A percentile compares a stretch with the other conserved stretches of the same genome.
Conservation (phyloP, 2,888 invertebrate genomes). For the Camponotus fellah region DNA sequence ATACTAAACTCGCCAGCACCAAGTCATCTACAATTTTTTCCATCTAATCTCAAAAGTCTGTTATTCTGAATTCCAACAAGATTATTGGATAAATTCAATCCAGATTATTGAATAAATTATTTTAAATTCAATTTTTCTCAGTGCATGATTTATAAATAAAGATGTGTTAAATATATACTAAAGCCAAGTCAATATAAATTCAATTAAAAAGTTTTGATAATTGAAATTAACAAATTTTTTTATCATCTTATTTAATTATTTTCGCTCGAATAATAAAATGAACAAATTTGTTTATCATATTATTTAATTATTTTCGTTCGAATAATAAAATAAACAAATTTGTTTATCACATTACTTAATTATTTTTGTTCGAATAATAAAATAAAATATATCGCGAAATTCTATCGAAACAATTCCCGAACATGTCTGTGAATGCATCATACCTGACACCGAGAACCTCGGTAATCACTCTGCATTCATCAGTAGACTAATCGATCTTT, state of each 20-base stretch:
- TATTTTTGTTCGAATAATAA: not conserved
- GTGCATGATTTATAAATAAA: not conserved
- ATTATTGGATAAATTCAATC: no score
- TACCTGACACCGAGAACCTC: not conserved
- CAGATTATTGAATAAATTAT: no score
- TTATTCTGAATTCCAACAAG: no score
- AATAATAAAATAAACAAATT: no score
- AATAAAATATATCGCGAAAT: not conserved
- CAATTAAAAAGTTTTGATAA: not conserved
- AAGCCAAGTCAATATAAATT: not conserved
- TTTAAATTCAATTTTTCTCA: no score
- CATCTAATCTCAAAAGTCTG: no score
- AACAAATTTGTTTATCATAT: not conserved
- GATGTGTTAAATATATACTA: not conserved
- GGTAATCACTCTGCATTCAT: not conserved
- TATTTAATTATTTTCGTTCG: not conserved
- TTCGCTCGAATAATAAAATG: not conserved
- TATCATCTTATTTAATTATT: not conserved
- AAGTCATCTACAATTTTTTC: no score
- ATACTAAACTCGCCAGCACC: no score
- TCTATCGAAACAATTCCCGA: not conserved
- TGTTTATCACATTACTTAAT: no score
- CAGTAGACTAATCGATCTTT: conserved; percentile 4
- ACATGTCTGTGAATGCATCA: conserved; percentile 24
- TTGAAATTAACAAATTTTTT: not conserved